These are phyloP conservation scores for Carassius carassius DNA, from an alignment of 2,113 vertebrate species.

Conservation along the genomic window DNA sequence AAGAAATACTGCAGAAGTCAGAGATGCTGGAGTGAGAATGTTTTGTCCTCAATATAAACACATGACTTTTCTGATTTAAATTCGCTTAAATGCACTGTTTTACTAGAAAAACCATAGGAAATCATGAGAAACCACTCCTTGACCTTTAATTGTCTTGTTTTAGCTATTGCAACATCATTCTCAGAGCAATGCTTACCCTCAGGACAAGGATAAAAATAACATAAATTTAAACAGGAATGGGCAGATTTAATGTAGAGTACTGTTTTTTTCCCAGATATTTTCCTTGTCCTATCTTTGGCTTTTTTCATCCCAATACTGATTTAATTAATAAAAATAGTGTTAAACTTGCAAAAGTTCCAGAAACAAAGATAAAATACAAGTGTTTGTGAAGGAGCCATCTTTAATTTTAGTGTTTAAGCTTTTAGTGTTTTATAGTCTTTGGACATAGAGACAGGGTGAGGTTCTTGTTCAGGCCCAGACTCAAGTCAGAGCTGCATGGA, in stretches of 20 bases:
- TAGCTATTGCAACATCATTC: not conserved
- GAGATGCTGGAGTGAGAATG: slow-evolving; percentile 2
- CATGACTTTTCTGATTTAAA: not conserved
- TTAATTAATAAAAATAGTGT: slow-evolving; percentile 3
- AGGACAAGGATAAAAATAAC: not conserved
- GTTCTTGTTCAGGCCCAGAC: slow-evolving; percentile 60
- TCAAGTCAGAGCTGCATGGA: slow-evolving; percentile 69
- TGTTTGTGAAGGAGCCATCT: slow-evolving; percentile 59
- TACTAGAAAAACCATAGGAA: not conserved
- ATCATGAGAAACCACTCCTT: slow-evolving; percentile 24
- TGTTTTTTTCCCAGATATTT: not conserved
- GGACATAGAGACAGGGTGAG: slow-evolving; percentile 62
- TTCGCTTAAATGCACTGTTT: not conserved
- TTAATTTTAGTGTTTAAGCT: slow-evolving; percentile 36
- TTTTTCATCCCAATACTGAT: slow-evolving; percentile 22
- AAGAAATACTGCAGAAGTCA: not conserved
- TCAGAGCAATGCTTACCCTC: not conserved
- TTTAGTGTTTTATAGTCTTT: slow-evolving; percentile 58
- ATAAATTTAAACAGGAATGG: not conserved
- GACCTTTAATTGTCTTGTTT: slow-evolving; percentile 25
- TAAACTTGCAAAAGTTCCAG: slow-evolving; percentile 34
- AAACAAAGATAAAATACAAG: slow-evolving; percentile 47
- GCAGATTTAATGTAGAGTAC: not conserved
- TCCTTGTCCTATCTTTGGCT: not conserved
- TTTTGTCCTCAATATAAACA: slow-evolving; percentile 11